Conservation (phyloP, 1,140 invertebrate genomes). For the Phthorimaea operculella region DNA sequence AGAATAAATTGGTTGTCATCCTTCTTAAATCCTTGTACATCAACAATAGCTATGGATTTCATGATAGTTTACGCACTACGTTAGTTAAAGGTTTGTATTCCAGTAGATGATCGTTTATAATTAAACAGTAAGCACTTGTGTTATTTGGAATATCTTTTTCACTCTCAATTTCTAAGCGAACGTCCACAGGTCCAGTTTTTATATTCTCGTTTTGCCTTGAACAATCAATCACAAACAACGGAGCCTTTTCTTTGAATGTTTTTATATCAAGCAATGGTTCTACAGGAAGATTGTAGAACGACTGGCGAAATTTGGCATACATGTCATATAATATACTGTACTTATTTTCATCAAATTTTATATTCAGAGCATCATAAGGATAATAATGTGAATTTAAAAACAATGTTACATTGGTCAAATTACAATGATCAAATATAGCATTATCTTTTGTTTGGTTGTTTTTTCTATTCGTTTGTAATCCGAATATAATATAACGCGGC, state of each 20-base stretch:
- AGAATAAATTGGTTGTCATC: conserved; percentile 14
- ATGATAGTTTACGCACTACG: conserved; percentile 19
- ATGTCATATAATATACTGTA: conserved; percentile 14
- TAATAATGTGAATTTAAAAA: conserved; percentile 14
- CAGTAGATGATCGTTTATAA: conserved; percentile 20
- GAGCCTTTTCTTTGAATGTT: conserved; percentile 10
- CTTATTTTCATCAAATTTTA: conserved; percentile 15
- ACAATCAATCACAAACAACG: conserved; percentile 14
- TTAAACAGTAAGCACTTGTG: conserved; percentile 23
- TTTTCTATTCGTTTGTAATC: conserved; percentile 12
- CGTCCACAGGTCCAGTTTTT: conserved; percentile 19
- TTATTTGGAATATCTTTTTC: conserved; percentile 17
- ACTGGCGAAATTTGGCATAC: conserved; percentile 17
- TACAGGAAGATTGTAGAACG: conserved; percentile 9
- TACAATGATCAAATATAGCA: conserved; percentile 10
- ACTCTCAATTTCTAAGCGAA: conserved; percentile 19
- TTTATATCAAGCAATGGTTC: conserved; percentile 8
- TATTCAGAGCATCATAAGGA: conserved; percentile 11
- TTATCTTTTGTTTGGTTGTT: conserved; percentile 9
- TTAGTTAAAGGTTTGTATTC: conserved; percentile 23
- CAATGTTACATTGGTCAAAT: conserved; percentile 10
- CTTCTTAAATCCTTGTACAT: conserved; percentile 18
- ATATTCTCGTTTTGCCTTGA: conserved; percentile 14
- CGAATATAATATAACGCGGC: conserved; percentile 24
- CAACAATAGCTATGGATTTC: conserved; percentile 12